phyloP scores from a whole-genome alignment of 2,113 vertebrate species.

The Tylochromis polylepis region DNA sequence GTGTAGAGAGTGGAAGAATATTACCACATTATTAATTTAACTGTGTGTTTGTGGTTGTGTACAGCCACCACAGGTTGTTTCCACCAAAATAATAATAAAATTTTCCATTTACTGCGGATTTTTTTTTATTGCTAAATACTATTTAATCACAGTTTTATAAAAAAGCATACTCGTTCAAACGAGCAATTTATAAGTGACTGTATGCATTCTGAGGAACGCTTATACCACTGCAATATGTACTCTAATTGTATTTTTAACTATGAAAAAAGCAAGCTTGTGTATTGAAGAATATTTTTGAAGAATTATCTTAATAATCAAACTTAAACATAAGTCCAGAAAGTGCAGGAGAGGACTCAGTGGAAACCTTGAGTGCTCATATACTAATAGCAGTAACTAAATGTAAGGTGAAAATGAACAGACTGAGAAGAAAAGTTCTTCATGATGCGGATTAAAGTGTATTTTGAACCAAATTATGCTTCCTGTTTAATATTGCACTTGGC shows the following conservation, averaged over 20 bases:
- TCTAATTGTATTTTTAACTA: not conserved
- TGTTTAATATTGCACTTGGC: not conserved
- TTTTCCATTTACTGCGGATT: not conserved
- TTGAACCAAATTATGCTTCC: not conserved
- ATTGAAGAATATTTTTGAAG: not conserved
- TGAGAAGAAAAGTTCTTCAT: not conserved
- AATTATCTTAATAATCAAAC: not conserved
- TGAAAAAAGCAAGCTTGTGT: not conserved
- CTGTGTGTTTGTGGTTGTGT: not conserved
- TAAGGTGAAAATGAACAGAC: not conserved
- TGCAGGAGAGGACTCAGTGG: not conserved
- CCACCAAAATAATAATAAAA: not conserved
- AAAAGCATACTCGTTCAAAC: not conserved
- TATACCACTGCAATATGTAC: not conserved
- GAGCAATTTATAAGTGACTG: not conserved
- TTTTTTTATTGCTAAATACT: not conserved
- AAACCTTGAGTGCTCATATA: not conserved
- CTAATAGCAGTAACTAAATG: not conserved
- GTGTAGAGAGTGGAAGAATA: not conserved
- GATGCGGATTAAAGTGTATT: not conserved
- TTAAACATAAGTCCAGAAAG: not conserved
- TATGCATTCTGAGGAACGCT: not conserved
- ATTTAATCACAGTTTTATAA: not conserved
- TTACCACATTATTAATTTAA: not conserved
- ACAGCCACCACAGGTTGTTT: not conserved